phyloP scores from a whole-genome alignment of 2,888 invertebrate genomes.

The Augochlorella aurata region DNA sequence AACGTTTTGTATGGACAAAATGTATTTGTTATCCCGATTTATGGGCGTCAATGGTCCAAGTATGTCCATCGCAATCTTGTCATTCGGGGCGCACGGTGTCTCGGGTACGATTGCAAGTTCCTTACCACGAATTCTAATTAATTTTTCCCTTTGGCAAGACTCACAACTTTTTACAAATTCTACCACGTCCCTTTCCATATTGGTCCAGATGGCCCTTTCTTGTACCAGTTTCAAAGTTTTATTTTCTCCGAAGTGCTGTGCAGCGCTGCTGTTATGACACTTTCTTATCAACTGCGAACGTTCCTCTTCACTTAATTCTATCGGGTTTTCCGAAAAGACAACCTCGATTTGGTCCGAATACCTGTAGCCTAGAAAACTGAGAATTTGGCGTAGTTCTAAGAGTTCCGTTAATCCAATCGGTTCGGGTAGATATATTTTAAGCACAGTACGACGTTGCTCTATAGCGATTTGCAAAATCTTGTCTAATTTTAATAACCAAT shows the following conservation, averaged over 20 bases:
- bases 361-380: neutral
- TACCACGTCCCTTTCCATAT: neutral
- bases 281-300: neutral
- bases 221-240: neutral
- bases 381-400: neutral
- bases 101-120: constrained; percentile 1
- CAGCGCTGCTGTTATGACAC: neutral
- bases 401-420: neutral
- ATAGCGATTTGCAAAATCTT: neutral
- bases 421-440: neutral
- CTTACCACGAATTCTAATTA: neutral
- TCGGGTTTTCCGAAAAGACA: neutral
- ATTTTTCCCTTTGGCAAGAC: neutral
- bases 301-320: neutral
- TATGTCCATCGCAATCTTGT: constrained; percentile 16
- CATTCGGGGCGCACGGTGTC: neutral
- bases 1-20: constrained; percentile 11
- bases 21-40: neutral
- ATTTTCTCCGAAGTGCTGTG: neutral
- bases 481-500: neutral
- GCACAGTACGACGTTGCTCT: neutral
- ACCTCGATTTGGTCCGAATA: neutral
- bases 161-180: neutral
- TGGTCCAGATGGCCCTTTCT: neutral
- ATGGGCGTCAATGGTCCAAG: neutral